These are phyloP conservation scores for Stigmatopora nigra DNA, from an alignment of 2,113 vertebrate species.

Conservation along the genomic window DNA sequence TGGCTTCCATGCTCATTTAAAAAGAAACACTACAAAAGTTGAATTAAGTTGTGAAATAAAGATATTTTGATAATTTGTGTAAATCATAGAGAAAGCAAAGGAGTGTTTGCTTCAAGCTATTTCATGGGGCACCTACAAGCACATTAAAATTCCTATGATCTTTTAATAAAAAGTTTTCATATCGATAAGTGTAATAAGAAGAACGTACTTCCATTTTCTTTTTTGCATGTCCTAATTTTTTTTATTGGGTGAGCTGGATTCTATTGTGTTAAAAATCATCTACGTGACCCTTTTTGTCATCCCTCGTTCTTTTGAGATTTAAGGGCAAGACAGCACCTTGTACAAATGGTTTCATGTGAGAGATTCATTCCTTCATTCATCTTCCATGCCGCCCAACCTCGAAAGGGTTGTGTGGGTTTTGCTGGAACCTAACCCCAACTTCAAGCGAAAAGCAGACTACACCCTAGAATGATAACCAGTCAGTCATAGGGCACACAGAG, in stretches of 20 bases:
- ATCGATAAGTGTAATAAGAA: background rate
- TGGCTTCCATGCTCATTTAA: constrained; percentile 7
- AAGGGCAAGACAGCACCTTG: too few species aligned
- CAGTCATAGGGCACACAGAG: too few species aligned
- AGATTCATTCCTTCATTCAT: too few species aligned
- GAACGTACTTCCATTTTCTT: background rate
- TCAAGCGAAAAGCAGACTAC: too few species aligned
- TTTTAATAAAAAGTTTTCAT: background rate
- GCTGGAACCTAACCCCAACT: too few species aligned
- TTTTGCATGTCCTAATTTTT: background rate
- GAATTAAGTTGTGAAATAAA: constrained; percentile 22
- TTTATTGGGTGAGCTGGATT: background rate
- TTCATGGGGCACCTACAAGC: background rate
- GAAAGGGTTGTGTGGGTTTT: too few species aligned
- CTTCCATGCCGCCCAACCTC: too few species aligned
- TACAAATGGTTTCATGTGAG: too few species aligned
- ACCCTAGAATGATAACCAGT: too few species aligned
- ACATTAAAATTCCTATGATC: background rate
- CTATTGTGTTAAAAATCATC: too few species aligned
- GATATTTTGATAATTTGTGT: background rate
- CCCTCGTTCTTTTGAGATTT: too few species aligned
- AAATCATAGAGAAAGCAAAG: background rate
- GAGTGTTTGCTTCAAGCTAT: background rate
- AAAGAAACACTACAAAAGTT: background rate
- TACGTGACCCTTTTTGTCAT: too few species aligned